These are phyloP conservation scores for Zootoca vivipara DNA, from an alignment of 2,113 vertebrate species.

Conservation along the genomic window DNA sequence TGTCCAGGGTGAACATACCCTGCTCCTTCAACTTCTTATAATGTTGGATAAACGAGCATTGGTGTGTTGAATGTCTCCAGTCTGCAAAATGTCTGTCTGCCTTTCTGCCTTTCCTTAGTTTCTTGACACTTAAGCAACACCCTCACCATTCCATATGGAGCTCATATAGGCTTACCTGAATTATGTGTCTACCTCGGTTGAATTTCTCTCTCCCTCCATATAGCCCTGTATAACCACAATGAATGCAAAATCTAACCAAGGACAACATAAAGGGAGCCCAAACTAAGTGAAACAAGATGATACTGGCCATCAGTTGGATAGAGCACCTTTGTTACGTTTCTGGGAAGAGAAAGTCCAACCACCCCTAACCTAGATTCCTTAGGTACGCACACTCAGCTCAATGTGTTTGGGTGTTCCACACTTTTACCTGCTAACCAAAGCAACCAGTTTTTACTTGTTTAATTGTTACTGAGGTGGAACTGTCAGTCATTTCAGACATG, in stretches of 20 bases:
- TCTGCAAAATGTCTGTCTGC: not conserved
- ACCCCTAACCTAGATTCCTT: constrained; percentile 69
- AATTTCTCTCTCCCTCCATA: not conserved
- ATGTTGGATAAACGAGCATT: too few species aligned
- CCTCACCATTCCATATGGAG: not conserved
- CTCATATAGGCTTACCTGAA: not conserved
- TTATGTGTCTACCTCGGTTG: not conserved
- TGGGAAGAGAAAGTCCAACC: constrained; percentile 65
- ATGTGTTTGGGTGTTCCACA: constrained; percentile 59
- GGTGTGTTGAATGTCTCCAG: not conserved
- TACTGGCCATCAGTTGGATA: constrained; percentile 60
- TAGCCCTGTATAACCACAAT: constrained; percentile 11
- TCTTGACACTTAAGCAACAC: not conserved
- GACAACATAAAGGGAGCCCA: constrained; percentile 17
- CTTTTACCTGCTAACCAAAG: constrained; percentile 64
- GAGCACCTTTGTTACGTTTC: constrained; percentile 68
- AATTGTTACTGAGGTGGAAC: constrained; percentile 62
- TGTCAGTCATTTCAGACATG: constrained; percentile 59
- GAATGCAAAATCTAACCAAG: constrained; percentile 38
- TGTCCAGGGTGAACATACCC: too few species aligned
- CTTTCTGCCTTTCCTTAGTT: not conserved
- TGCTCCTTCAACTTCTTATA: too few species aligned
- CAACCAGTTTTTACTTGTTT: constrained; percentile 73
- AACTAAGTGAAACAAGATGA: constrained; percentile 63
- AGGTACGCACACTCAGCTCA: constrained; percentile 62